Base-by-base conservation (phyloP, 1,140 invertebrate genomes). In the Penaeus vannamei region DNA sequence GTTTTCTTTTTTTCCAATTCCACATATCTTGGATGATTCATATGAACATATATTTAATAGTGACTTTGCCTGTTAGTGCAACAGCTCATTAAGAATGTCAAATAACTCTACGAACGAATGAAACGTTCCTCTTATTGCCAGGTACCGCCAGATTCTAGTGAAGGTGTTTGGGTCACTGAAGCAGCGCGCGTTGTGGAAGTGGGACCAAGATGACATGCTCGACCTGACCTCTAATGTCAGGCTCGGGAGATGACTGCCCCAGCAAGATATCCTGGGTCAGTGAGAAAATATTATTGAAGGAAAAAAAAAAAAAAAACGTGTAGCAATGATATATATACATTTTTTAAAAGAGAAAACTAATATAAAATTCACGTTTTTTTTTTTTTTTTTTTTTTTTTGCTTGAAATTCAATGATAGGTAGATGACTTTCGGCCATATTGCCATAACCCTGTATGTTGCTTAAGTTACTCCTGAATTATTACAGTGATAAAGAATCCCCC, bases 201-300 rank as follows among this genome's bases (percentile, higher is more conserved):
- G 91, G 91, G 87, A 92, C 64, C 69, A 87, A 26, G 91, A 87
- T 8, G 53, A 59, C n/a, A 90, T 90, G 87, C 36, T 22, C n/a
- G 89, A 86, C 79, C 53, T 90, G 60, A 89, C 91, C 8, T 61
- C 82, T 10, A 92, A 92, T 83, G 88, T 92, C n/a, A 87, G 86
- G 60, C 66, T 91, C 42, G 53, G n/a, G 29, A 90, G 91, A 69
- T 92, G 91, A 91, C 91, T 92, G 42, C 91, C 91, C 14, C 91
- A 92, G 64, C 89, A 91, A 76, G 91, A 92, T 42, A 91, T 92
- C 32, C 85, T 92, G 42, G 91, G 90, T 88, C 17, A 85, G 85
- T 86, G n/a, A 76, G n/a, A 17, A 17, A 20, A 1, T 62, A 26
- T 32, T 64, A 20, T 17, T 32, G 1, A 7, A 26, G 32, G 32